Percentiles rank a stretch among this genome's conserved stretches.
phyloP scores from a whole-genome alignment of 2,113 vertebrate genomes.

The Casuarius casuarius region DNA sequence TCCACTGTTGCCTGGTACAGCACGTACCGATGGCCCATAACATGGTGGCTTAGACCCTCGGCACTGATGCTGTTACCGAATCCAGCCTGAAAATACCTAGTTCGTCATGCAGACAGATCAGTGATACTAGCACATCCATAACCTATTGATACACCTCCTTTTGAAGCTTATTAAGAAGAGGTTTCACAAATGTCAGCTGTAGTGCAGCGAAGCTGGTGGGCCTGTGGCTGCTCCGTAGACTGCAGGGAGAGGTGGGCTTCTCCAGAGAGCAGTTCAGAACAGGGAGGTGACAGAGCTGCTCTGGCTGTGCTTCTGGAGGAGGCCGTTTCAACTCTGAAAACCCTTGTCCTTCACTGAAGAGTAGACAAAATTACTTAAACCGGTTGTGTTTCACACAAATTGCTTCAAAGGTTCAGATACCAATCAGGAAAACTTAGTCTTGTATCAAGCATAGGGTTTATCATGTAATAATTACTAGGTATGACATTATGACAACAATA shows the following conservation, averaged over 20 bases:
- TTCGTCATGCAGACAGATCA: background rate
- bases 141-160: too few species aligned
- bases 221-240: background rate
- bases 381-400: background rate
- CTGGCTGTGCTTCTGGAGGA: background rate
- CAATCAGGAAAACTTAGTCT: background rate
- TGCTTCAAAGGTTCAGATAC: background rate
- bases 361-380: background rate
- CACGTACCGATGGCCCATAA: background rate
- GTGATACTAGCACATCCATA: accelerated
- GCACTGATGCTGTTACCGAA: background rate
- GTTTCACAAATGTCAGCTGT: accelerated
- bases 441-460: background rate
- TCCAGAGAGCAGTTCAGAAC: background rate
- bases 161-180: accelerated
- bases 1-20: background rate
- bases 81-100: background rate
- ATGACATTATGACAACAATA: background rate
- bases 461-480: background rate
- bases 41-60: accelerated
- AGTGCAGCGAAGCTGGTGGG: background rate
- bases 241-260: background rate
- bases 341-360: background rate
- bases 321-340: background rate
- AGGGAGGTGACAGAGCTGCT: background rate